Conservation (phyloP, 2,888 invertebrate genomes). For the Cremastinae sp. region DNA sequence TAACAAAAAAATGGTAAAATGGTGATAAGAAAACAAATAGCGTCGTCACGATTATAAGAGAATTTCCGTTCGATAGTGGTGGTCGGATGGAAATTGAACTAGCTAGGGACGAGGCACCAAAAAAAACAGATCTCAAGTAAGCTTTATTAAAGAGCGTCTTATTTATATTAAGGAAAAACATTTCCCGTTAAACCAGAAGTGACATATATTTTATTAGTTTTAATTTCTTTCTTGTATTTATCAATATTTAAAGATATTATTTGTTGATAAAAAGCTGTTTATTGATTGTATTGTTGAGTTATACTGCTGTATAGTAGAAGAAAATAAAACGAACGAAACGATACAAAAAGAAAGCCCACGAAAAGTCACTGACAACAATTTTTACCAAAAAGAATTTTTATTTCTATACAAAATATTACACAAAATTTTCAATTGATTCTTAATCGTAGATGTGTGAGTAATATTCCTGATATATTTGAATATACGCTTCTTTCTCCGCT, state of each 20-base stretch:
- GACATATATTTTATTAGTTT: constrained; percentile 74
- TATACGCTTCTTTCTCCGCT: constrained; percentile 95
- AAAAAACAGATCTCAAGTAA: constrained; percentile 69
- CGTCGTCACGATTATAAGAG: constrained; percentile 63
- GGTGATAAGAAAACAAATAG: constrained; percentile 70
- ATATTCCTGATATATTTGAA: constrained; percentile 95
- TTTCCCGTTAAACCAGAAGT: constrained; percentile 79
- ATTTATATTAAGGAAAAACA: constrained; percentile 54
- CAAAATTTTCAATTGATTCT: constrained; percentile 16
- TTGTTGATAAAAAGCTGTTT: constrained; percentile 61
- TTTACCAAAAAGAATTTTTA: constrained; percentile 59
- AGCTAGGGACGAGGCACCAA: constrained; percentile 61
- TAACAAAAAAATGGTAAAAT: constrained; percentile 67
- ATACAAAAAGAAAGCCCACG: constrained; percentile 39
- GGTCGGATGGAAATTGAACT: constrained; percentile 76
- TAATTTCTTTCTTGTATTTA: constrained; percentile 70
- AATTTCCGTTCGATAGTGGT: constrained; percentile 79
- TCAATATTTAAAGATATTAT: constrained; percentile 60
- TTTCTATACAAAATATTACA: constrained; percentile 75
- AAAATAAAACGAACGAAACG: constrained; percentile 65
- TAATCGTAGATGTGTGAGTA: constrained; percentile 94
- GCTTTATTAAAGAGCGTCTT: constrained; percentile 52
- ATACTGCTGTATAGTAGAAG: constrained; percentile 72
- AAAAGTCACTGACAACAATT: not conserved
- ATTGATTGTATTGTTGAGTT: constrained; percentile 72